These are phyloP conservation scores for Pachyseris speciosa DNA, from an alignment of 64 coral and sea anemone species.

Conservation along the genomic window DNA sequence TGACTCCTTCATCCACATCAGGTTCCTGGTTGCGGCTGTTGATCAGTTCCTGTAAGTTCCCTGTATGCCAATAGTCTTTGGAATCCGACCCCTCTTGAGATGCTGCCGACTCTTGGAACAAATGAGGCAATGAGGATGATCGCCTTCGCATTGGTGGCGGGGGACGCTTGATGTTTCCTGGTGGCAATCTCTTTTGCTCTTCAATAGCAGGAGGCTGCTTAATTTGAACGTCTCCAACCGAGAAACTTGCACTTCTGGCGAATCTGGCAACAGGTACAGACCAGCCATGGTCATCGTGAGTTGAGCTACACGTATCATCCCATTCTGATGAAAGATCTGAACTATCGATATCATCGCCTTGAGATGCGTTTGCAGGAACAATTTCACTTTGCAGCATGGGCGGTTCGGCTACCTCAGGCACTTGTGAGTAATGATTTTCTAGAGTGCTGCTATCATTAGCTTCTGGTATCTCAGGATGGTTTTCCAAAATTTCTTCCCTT, in stretches of 20 bases:
- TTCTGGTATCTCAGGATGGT: background rate
- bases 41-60: conserved; percentile 78
- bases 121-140: conserved; percentile 78
- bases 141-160: conserved; percentile 50
- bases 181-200: background rate
- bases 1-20: conserved; percentile 78
- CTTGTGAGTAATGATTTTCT: background rate
- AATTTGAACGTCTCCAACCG: conserved; percentile 8
- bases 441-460: background rate
- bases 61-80: background rate
- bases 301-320: conserved; percentile 28
- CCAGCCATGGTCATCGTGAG: background rate
- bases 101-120: conserved; percentile 15
- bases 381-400: background rate
- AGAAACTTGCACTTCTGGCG: conserved; percentile 64
- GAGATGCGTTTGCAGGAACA: background rate
- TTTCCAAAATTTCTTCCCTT: background rate
- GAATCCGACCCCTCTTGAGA: background rate
- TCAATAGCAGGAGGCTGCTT: conserved; percentile 22
- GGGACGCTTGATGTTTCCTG: background rate
- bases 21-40: conserved; percentile 66
- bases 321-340: conserved; percentile 24
- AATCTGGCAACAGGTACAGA: conserved; percentile 2
- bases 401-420: background rate
- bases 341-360: background rate